Percentiles rank a stretch among this genome's conserved stretches.
These are phyloP conservation scores for Heteromormyrus szaboi DNA, from an alignment of 2,797 vertebrate species.

Conservation along the genomic window DNA sequence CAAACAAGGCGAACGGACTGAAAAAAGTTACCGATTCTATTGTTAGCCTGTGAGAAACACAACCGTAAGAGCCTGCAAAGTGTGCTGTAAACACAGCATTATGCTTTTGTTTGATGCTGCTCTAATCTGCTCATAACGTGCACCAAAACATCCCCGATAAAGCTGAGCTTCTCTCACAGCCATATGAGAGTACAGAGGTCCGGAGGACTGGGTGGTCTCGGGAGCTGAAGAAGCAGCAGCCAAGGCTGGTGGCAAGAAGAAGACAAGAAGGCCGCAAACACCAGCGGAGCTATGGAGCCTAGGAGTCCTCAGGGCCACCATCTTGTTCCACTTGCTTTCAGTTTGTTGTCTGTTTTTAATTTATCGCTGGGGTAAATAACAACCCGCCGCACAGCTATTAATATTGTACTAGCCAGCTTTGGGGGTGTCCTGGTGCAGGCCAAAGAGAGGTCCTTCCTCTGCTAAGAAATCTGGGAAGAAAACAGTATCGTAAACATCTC, in stretches of 20 bases:
- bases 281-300: neutral
- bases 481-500: constrained; percentile 42
- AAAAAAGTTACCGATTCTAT: neutral
- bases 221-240: neutral
- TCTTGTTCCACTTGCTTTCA: constrained; percentile 10
- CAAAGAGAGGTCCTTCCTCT: constrained; percentile 13
- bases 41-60: neutral
- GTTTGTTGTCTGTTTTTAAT: constrained; percentile 18
- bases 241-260: neutral
- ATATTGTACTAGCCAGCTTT: constrained; percentile 8
- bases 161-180: neutral
- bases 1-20: neutral
- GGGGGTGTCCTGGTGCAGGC: constrained; percentile 17
- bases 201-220: neutral
- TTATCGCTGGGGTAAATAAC: neutral
- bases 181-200: neutral
- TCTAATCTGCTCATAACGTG: neutral
- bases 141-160: neutral
- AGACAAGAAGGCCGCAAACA: neutral
- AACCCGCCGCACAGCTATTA: constrained; percentile 26
- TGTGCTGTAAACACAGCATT: neutral
- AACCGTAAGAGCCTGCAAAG: neutral
- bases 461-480: constrained; percentile 24
- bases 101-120: neutral
- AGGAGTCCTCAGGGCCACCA: neutral